These are phyloP conservation scores for Chironomus tepperi DNA, from an alignment of 1,140 invertebrate species.

Conservation along the genomic window DNA sequence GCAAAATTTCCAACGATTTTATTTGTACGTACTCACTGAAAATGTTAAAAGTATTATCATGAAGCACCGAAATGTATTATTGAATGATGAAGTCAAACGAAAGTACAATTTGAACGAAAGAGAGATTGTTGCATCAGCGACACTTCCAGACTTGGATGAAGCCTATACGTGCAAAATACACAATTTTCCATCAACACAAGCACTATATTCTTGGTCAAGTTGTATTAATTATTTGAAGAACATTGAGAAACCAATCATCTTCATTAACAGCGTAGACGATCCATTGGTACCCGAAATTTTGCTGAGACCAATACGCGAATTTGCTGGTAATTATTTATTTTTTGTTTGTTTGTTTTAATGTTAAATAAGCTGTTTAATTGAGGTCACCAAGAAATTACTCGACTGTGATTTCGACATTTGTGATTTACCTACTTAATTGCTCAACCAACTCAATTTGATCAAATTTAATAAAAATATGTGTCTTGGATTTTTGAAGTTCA, in stretches of 20 bases:
- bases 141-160: constrained; percentile 78
- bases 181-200: constrained; percentile 65
- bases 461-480: too few species aligned
- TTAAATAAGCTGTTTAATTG: too few species aligned
- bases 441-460: too few species aligned
- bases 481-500: too few species aligned
- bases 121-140: constrained; percentile 74
- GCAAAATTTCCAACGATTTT: constrained; percentile 79
- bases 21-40: constrained; percentile 87
- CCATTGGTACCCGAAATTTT: constrained; percentile 73
- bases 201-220: constrained; percentile 76
- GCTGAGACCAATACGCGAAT: constrained; percentile 58
- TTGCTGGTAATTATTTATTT: constrained; percentile 45
- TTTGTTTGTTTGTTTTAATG: constrained; percentile 20
- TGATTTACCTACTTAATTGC: too few species aligned
- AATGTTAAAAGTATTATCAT: constrained; percentile 79
- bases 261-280: constrained; percentile 82
- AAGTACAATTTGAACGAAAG: constrained; percentile 61
- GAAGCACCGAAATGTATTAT: constrained; percentile 62
- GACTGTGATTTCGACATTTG: too few species aligned
- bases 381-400: too few species aligned
- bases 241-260: constrained; percentile 74
- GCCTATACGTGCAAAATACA: constrained; percentile 72
- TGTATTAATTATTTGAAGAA: constrained; percentile 65
- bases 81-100: constrained; percentile 64